Conservation (phyloP, 1,140 invertebrate species). For the Saxidomus purpurata region DNA sequence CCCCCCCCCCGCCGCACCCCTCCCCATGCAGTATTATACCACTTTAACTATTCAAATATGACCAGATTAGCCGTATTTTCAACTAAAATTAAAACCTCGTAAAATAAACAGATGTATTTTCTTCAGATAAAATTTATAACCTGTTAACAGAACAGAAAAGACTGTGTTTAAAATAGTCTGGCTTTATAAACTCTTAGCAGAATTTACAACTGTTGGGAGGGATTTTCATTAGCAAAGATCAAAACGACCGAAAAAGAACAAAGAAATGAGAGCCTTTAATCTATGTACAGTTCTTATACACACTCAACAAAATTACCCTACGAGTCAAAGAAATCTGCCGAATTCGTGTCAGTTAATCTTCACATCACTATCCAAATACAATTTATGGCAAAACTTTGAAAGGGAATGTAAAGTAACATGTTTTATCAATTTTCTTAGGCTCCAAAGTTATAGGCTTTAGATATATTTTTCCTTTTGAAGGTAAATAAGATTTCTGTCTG, state of each 20-base stretch:
- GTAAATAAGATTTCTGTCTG: not conserved
- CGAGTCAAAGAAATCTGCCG: slow-evolving; percentile 9
- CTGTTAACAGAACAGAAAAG: not conserved
- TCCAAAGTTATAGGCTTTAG: not conserved
- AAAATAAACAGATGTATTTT: not conserved
- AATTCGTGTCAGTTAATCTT: not conserved
- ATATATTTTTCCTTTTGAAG: not conserved
- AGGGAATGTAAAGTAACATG: not conserved
- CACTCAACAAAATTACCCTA: not conserved
- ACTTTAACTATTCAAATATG: too few species aligned
- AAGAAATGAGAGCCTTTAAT: slow-evolving; percentile 15
- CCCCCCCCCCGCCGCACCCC: too few species aligned
- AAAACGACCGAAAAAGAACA: slow-evolving; percentile 21
- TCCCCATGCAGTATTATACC: too few species aligned
- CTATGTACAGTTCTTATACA: not conserved
- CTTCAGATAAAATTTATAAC: not conserved
- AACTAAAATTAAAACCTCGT: too few species aligned
- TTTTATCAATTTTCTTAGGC: not conserved
- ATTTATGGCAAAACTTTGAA: not conserved
- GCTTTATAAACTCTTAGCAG: slow-evolving; percentile 3
- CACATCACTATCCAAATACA: not conserved
- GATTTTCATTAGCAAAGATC: slow-evolving; percentile 38
- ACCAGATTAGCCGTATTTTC: too few species aligned
- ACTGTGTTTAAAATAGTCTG: not conserved
- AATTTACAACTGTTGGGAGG: slow-evolving; percentile 20